Evolutionary conservation across 2,888 invertebrate species (phyloP).

Genomic region (Amitus sp.): DNA sequence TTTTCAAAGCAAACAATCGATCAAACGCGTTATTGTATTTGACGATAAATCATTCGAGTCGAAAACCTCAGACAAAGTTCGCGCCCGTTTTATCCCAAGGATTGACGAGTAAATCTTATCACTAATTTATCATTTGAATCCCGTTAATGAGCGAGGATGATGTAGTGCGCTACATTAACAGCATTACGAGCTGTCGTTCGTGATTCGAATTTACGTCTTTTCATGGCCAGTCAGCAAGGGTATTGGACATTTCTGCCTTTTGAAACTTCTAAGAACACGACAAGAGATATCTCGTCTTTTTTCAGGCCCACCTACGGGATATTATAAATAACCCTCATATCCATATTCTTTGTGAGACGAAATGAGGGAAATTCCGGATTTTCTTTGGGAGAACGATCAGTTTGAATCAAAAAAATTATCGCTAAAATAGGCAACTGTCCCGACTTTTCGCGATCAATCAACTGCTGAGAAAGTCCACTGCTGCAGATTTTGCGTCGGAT

Average conservation of each 20-base stretch:
- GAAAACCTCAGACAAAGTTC: neutral
- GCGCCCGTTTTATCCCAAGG: neutral
- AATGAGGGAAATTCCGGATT: no score
- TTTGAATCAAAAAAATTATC: slow-evolving; percentile 5
- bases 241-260: slow-evolving; percentile 39
- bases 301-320: no score
- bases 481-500: neutral
- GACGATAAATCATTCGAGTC: neutral
- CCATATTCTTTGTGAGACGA: no score
- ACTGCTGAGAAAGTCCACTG: slow-evolving; percentile 17
- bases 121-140: neutral
- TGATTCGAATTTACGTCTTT: slow-evolving; percentile 43
- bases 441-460: slow-evolving; percentile 18
- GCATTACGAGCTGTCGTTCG: slow-evolving; percentile 34
- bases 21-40: neutral
- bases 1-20: no score
- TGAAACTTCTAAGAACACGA: slow-evolving; percentile 39
- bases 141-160: neutral
- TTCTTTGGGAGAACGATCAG: no score
- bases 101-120: neutral
- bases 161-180: slow-evolving; percentile 21
- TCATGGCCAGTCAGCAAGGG: slow-evolving; percentile 40
- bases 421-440: slow-evolving; percentile 27
- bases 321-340: no score
- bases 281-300: slow-evolving; percentile 41